Evolutionary conservation across 2,113 vertebrate genomes (phyloP).

Genomic region (Erythrolamprus reginae): DNA sequence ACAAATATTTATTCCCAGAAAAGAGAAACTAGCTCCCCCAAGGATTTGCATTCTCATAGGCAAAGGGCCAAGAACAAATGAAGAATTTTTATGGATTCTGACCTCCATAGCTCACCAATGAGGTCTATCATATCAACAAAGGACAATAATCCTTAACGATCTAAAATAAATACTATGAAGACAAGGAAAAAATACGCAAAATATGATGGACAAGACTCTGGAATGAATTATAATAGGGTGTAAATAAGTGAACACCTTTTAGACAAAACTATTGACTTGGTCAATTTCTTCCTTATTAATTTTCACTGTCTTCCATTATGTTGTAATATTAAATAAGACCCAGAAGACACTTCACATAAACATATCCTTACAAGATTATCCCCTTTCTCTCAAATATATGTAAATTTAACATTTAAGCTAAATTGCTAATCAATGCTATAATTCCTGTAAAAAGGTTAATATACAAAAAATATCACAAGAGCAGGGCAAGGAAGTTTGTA

Average conservation of each 20-base stretch:
- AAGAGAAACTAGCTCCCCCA: constrained; percentile 6
- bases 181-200: neutral
- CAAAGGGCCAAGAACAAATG: rapidly evolving
- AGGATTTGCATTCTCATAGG: neutral
- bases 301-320: neutral
- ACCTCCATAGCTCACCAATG: neutral
- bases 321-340: neutral
- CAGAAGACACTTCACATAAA: neutral
- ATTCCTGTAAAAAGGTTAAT: neutral
- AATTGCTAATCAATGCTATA: neutral
- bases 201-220: neutral
- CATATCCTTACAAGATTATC: neutral
- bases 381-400: neutral
- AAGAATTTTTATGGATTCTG: neutral
- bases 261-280: neutral
- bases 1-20: neutral
- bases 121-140: neutral
- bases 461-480: neutral
- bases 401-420: neutral
- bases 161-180: neutral
- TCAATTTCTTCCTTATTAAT: neutral
- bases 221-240: neutral
- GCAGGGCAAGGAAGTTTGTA: neutral
- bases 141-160: constrained; percentile 3
- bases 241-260: neutral